These are phyloP conservation scores for Strigamia crassipes DNA, from an alignment of 2,888 invertebrate genomes.

Conservation along the genomic window DNA sequence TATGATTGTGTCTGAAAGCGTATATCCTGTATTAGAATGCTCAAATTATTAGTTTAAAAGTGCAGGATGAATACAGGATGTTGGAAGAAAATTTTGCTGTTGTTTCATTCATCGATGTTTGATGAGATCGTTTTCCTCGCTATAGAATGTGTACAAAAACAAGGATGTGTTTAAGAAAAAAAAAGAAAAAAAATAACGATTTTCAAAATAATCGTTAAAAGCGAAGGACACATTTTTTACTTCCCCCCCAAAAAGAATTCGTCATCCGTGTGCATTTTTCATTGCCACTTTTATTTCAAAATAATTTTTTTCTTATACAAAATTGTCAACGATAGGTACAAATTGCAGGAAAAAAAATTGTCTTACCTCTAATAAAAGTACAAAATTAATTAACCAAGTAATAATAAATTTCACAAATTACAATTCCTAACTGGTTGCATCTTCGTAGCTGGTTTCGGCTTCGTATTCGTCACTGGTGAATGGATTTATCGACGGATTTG, in stretches of 20 bases:
- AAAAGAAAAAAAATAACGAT: not conserved
- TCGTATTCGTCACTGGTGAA: not conserved
- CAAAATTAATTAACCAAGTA: not conserved
- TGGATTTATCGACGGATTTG: not conserved
- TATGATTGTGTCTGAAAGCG: not conserved
- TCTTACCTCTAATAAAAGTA: not conserved
- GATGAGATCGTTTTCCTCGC: constrained; percentile 22
- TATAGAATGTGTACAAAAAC: not conserved
- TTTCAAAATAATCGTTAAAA: too few species aligned
- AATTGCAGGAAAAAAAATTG: not conserved
- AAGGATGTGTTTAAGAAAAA: not conserved
- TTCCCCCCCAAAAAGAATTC: not conserved
- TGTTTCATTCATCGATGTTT: not conserved
- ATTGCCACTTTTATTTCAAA: not conserved
- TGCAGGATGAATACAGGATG: constrained; percentile 7
- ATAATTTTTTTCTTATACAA: not conserved
- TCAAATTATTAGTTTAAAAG: not conserved
- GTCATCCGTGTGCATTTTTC: not conserved
- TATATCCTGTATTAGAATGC: not conserved
- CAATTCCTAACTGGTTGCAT: not conserved
- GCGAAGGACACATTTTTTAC: not conserved
- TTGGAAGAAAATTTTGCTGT: not conserved
- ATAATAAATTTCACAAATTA: not conserved
- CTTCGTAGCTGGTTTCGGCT: not conserved
- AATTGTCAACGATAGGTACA: not conserved